Percentiles rank a stretch among this genome's conserved stretches.
Evolutionary conservation across 2,797 vertebrate genomes (phyloP).

Genomic region (Lagorchestes hirsutus): DNA sequence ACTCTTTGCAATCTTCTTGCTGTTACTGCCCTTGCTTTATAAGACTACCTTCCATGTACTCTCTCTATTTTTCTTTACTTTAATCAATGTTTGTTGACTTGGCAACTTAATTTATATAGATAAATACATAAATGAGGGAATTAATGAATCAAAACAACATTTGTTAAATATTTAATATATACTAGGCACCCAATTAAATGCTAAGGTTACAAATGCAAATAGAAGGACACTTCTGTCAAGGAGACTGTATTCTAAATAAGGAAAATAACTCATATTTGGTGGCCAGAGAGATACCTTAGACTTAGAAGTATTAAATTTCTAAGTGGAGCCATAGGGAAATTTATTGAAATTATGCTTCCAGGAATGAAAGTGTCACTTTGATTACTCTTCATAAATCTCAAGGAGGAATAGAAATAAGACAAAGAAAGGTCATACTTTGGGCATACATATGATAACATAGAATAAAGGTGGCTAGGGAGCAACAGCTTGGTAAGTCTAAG

Average conservation of each 20-base stretch:
- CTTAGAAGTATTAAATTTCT: not conserved
- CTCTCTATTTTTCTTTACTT: not conserved
- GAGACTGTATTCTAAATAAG: not conserved
- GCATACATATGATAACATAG: not conserved
- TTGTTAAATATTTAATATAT: not conserved
- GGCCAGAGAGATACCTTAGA: not conserved
- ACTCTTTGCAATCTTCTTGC: not conserved
- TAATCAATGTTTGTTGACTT: not conserved
- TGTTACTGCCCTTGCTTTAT: not conserved
- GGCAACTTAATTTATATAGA: not conserved
- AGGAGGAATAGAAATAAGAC: not conserved
- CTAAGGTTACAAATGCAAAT: not conserved
- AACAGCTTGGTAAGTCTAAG: not conserved
- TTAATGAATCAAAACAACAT: not conserved
- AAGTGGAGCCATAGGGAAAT: not conserved
- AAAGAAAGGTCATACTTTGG: not conserved
- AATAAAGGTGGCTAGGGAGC: not conserved
- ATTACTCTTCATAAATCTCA: not conserved
- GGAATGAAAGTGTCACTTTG: not conserved
- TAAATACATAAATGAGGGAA: not conserved
- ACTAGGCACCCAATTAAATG: not conserved
- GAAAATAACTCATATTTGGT: not conserved
- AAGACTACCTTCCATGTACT: not conserved
- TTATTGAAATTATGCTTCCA: not conserved
- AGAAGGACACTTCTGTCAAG: not conserved